These are phyloP conservation scores for Periophthalmus magnuspinnatus DNA, from an alignment of 2,797 vertebrate species.

Conservation along the genomic window DNA sequence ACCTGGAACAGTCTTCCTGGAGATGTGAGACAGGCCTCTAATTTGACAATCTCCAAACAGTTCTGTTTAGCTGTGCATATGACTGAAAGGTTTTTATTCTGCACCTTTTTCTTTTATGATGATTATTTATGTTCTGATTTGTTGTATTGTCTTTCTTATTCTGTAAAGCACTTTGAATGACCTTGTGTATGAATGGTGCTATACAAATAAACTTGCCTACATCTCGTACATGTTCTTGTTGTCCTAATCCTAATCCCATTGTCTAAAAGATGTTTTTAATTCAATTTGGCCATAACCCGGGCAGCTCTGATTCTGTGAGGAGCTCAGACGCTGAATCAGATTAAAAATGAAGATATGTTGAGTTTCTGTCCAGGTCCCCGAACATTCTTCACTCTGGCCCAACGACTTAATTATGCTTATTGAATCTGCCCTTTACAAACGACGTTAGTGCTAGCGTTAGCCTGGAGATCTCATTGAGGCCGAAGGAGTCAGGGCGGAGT, in stretches of 20 bases:
- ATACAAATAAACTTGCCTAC: too few relatives aligned
- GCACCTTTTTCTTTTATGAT: too few relatives aligned
- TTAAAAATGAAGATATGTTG: constrained; percentile 2
- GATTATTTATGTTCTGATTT: too few relatives aligned
- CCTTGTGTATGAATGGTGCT: too few relatives aligned
- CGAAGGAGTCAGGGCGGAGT: constrained; percentile 23
- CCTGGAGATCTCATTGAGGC: constrained; percentile 20
- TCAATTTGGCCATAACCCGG: background rate
- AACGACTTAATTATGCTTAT: constrained; percentile 31
- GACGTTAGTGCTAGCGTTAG: constrained; percentile 8
- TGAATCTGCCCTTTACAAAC: constrained; percentile 47
- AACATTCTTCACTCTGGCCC: constrained; percentile 3
- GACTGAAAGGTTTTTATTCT: too few relatives aligned
- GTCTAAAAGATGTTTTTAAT: background rate
- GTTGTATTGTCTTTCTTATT: too few relatives aligned
- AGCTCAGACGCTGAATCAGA: constrained; percentile 8
- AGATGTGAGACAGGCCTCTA: too few relatives aligned
- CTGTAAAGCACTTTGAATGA: too few relatives aligned
- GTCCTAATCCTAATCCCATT: background rate
- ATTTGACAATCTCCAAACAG: too few relatives aligned
- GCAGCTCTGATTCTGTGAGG: background rate
- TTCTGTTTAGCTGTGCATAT: too few relatives aligned
- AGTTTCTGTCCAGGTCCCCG: background rate
- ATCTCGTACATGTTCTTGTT: background rate
- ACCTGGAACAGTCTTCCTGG: too few relatives aligned